Percentiles rank a stretch among this genome's conserved stretches.
Evolutionary conservation across 2,797 vertebrate genomes (phyloP).

Genomic region (Peromyscus nudipes): DNA sequence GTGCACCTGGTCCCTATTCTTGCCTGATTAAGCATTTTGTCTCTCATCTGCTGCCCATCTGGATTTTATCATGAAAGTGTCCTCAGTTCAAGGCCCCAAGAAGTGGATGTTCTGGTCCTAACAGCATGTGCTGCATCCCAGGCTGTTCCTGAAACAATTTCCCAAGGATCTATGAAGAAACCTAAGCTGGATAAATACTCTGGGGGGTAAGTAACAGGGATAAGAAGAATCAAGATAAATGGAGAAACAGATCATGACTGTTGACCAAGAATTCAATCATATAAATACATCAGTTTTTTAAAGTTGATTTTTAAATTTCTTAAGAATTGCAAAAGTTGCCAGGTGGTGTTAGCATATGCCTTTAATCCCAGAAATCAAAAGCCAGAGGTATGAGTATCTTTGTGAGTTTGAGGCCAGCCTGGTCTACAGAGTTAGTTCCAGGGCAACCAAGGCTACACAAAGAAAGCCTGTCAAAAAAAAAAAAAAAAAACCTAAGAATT

Average conservation of each 20-base stretch:
- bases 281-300: neutral
- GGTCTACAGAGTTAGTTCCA: neutral
- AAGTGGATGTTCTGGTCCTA: constrained; percentile 22
- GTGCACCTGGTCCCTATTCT: constrained; percentile 1
- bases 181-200: neutral
- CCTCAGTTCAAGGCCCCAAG: neutral
- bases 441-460: neutral
- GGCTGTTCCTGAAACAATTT: neutral
- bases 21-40: neutral
- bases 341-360: neutral
- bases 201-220: neutral
- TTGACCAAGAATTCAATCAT: neutral
- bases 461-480: neutral
- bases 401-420: neutral
- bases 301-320: neutral
- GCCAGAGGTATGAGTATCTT: neutral
- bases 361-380: neutral
- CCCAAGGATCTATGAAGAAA: neutral
- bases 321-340: neutral
- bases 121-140: neutral
- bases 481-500: neutral
- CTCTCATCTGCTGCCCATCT: neutral
- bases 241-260: neutral
- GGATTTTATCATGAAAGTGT: constrained; percentile 12
- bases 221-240: neutral